Evolutionary conservation across 2,797 vertebrate species (phyloP).

Genomic region (Falco novaeseelandiae): DNA sequence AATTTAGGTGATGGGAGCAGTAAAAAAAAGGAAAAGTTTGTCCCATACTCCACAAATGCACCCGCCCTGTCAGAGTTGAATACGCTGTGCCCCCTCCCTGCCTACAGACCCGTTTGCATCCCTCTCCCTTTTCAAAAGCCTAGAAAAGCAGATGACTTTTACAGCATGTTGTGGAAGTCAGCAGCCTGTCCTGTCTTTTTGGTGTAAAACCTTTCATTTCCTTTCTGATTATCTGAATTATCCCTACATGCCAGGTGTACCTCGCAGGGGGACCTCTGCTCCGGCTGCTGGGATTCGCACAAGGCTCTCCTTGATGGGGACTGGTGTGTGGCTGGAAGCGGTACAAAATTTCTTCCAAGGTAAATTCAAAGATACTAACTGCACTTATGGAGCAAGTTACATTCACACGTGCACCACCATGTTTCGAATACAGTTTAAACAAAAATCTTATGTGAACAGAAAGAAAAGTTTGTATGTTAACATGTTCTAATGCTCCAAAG

Average conservation of each 20-base stretch:
- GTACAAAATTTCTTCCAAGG: not conserved
- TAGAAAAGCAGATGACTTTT: not conserved
- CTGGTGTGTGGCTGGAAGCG: fast-evolving
- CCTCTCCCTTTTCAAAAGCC: not conserved
- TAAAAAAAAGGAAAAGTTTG: not conserved
- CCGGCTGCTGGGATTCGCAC: not conserved
- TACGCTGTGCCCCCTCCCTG: fast-evolving
- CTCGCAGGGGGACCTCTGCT: not conserved
- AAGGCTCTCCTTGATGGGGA: not conserved
- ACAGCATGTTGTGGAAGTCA: fast-evolving
- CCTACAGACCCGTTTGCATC: fast-evolving
- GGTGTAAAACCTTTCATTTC: not conserved
- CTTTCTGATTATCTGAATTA: not conserved
- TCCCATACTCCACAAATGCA: not conserved
- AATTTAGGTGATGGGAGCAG: not conserved
- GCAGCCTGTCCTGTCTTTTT: not conserved
- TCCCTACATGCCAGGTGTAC: fast-evolving
- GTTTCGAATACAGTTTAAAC: not conserved
- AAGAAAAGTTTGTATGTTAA: not conserved
- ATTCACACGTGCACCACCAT: not conserved
- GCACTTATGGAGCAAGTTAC: not conserved
- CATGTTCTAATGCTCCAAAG: not conserved
- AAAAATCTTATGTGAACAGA: not conserved
- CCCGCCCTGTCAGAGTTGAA: not conserved
- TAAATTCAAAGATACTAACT: not conserved